phyloP scores from a whole-genome alignment of 2,888 invertebrate genomes.

The Metopia argyrocephala region DNA sequence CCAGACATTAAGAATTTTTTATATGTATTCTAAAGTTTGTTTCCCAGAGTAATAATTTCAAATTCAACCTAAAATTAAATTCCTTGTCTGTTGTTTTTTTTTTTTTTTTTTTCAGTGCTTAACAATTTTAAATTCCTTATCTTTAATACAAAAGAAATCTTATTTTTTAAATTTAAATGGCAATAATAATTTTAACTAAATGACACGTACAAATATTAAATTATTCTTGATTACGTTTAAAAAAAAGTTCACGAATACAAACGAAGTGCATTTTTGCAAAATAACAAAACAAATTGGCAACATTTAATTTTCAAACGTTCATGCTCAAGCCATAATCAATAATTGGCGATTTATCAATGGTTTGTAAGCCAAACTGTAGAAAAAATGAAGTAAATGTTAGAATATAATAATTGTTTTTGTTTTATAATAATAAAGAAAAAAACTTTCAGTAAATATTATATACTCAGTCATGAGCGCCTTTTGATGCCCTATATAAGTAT shows the following conservation, averaged over 20 bases:
- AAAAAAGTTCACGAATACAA: not conserved
- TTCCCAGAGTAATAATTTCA: no score
- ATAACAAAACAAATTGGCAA: conserved; percentile 44
- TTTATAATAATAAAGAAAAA: conserved; percentile 23
- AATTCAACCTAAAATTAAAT: no score
- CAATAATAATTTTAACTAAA: conserved; percentile 27
- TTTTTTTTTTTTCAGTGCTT: no score
- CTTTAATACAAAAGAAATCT: not conserved
- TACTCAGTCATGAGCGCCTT: no score
- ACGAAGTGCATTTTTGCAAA: not conserved
- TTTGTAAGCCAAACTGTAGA: conserved; percentile 6
- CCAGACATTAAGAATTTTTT: no score
- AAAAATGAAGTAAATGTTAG: not conserved
- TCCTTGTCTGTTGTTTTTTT: no score
- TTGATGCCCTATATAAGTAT: no score
- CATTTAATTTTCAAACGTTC: conserved; percentile 59
- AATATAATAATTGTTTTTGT: not conserved
- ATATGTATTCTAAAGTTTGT: no score
- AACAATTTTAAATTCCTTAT: no score
- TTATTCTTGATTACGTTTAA: conserved; percentile 48
- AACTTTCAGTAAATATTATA: conserved; percentile 14
- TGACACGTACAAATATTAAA: conserved; percentile 59
- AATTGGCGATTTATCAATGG: conserved; percentile 58
- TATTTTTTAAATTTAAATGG: not conserved
- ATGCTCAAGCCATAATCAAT: conserved; percentile 41